Evolutionary conservation across 92 coral and sea anemone genomes (phyloP).

Genomic region (Zoanthus gigantus): DNA sequence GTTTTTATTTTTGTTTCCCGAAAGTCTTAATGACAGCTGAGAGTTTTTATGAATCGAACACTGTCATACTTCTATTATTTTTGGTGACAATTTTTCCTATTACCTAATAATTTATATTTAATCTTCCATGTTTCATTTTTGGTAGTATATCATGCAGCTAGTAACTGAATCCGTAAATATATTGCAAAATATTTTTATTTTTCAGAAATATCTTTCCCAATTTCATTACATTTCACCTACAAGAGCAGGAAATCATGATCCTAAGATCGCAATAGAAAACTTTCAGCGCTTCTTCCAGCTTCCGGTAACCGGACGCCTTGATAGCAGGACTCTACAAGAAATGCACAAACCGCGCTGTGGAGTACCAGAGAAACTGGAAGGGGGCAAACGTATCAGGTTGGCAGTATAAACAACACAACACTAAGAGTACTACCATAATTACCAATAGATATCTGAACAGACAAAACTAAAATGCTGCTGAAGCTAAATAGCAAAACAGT

Average conservation of each 20-base stretch:
- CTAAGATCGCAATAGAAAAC: slow-evolving; percentile 43
- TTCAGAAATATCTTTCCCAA: slow-evolving; percentile 60
- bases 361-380: slow-evolving; percentile 32
- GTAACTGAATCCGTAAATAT: too few species aligned
- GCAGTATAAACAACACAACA: not conserved
- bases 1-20: too few species aligned
- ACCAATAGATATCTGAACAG: too few species aligned
- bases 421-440: not conserved
- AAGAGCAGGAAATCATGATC: slow-evolving; percentile 62
- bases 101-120: too few species aligned
- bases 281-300: slow-evolving; percentile 59
- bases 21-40: too few species aligned
- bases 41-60: too few species aligned
- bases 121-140: too few species aligned
- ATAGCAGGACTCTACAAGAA: slow-evolving; percentile 43
- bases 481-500: too few species aligned
- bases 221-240: slow-evolving; percentile 59
- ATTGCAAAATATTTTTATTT: not conserved
- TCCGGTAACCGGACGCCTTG: slow-evolving; percentile 53
- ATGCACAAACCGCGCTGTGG: slow-evolving; percentile 72
- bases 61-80: too few species aligned
- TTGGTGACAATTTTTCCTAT: not conserved
- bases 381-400: slow-evolving; percentile 23
- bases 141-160: too few species aligned
- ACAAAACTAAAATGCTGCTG: too few species aligned